Percentiles rank a stretch among this genome's conserved stretches.
These are phyloP conservation scores for Linepithema humile DNA, from an alignment of 1,140 invertebrate species.

Conservation along the genomic window DNA sequence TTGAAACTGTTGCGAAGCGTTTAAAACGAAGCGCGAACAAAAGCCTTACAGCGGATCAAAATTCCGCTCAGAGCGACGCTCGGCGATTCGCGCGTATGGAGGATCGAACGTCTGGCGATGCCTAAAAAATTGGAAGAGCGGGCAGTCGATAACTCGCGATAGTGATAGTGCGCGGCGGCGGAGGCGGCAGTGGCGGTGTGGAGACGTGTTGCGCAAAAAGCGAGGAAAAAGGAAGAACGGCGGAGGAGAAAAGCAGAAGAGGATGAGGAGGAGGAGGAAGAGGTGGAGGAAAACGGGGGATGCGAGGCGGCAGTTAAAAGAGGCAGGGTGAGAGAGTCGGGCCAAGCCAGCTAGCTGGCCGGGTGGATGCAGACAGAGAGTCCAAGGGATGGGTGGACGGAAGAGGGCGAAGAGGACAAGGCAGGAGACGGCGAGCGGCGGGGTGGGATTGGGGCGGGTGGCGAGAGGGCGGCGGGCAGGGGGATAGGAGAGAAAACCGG, in stretches of 20 bases:
- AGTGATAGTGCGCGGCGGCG: conserved; percentile 34
- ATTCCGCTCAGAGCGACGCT: background rate
- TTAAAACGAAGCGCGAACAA: background rate
- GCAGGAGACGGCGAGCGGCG: conserved; percentile 49
- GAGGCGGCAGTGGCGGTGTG: conserved; percentile 17
- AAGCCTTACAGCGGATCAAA: conserved; percentile 7
- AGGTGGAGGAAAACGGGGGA: conserved; percentile 10
- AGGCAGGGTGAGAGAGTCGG: conserved; percentile 36
- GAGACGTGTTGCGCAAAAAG: conserved; percentile 65
- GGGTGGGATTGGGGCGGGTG: background rate
- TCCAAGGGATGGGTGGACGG: conserved; percentile 58
- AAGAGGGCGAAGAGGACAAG: conserved; percentile 59
- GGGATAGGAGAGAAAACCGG: conserved; percentile 74
- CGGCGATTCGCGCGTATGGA: background rate
- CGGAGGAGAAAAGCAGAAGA: conserved; percentile 31
- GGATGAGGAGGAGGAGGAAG: conserved; percentile 35
- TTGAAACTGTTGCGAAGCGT: background rate
- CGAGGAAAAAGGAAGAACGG: conserved; percentile 57
- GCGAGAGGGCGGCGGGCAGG: conserved; percentile 26
- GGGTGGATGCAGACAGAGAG: conserved; percentile 62
- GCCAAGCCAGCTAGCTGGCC: conserved; percentile 55
- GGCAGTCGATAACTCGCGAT: conserved; percentile 55
- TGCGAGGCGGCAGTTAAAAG: conserved; percentile 55
- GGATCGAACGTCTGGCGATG: conserved; percentile 28
- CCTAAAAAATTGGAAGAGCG: conserved; percentile 35